Base-by-base conservation (phyloP, 2,113 vertebrate genomes). In the Propithecus coquereli region DNA sequence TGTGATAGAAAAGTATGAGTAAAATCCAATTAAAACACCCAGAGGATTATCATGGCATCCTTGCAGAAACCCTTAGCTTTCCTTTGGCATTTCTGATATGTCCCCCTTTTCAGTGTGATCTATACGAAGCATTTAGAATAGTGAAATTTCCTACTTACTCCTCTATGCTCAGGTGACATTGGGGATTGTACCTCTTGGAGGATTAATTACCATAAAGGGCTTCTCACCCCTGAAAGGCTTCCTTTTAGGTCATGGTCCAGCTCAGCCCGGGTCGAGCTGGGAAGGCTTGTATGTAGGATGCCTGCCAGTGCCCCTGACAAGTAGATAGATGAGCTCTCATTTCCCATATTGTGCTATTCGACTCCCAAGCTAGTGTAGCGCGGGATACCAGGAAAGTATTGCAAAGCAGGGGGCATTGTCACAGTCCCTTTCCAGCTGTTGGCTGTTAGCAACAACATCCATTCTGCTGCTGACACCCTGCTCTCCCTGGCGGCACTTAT, bases 201-300 rank as follows among this genome's bases (percentile, higher is more conserved):
- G 97, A 97, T 94, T 97, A 97, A 97, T 98, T 97, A 98, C 94
- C 8, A 9, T 93, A 94, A 97, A 97, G 96, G 92, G 76, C 77
- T 97, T 84, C 66, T 98, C 97, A 91, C 59, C 96, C 52, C 13
- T 89, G 43, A 96, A 95, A 96, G 82, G 45, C 66, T 87, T 97
- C 94, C 82, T 97, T 96, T 97, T 79, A 97, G 96, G 93, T 98
- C 97, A 90, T 76, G 63, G 74, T 97, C 91, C 94, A 95, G 90
- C 61, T 97, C 70, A 94, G 94, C 81, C 85, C 2, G 76, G 92
- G 90, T 97, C 25, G 43, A 96, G 96, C 83, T 37, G 83, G 70
- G 71, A 95, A 94, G 97, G 87, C 79, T 97, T 76, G 0, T 95
- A 84, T 50, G 77, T 89, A 45, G 96, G 74, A 63, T 93, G 82